These are phyloP conservation scores for Seriola dumerili DNA, from an alignment of 2,113 vertebrate species.

Conservation along the genomic window DNA sequence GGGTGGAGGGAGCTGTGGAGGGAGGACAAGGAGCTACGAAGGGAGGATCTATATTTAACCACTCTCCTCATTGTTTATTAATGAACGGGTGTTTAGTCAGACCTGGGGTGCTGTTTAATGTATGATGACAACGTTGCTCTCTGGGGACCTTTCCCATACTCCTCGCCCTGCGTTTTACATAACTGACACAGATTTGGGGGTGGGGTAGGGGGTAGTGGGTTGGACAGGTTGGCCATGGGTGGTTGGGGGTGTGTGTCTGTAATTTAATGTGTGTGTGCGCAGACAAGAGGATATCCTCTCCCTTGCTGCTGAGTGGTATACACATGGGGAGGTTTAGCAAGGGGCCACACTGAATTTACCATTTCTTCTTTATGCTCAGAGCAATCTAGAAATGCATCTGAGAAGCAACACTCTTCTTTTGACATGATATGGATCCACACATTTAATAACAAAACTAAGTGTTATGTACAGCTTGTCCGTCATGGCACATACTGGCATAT, in stretches of 20 bases:
- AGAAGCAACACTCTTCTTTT: constrained; percentile 46
- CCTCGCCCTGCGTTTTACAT: constrained; percentile 76
- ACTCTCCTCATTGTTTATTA: constrained; percentile 82
- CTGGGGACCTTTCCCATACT: constrained; percentile 75
- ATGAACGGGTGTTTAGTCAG: constrained; percentile 84
- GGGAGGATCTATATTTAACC: constrained; percentile 80
- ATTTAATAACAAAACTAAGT: constrained; percentile 45
- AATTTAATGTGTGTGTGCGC: constrained; percentile 41
- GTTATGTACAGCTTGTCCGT: constrained; percentile 10
- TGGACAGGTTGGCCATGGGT: constrained; percentile 53
- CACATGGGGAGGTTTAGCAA: constrained; percentile 76
- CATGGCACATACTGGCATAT: constrained; percentile 21
- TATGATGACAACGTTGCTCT: constrained; percentile 82
- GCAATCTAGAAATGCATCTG: constrained; percentile 43
- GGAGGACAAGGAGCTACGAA: neutral
- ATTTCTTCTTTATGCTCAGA: constrained; percentile 50
- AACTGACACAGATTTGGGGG: constrained; percentile 73
- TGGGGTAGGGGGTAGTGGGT: constrained; percentile 1
- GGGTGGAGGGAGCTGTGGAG: constrained; percentile 28
- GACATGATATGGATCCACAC: constrained; percentile 42
- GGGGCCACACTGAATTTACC: constrained; percentile 66
- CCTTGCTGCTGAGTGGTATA: constrained; percentile 55
- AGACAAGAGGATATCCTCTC: constrained; percentile 66
- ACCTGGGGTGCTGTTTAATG: constrained; percentile 85
- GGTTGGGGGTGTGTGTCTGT: constrained; percentile 20